A percentile compares a stretch with the other conserved stretches of the same genome.
Evolutionary conservation across 1,140 invertebrate genomes (phyloP).

Genomic region (Zaprionus gabonicus): DNA sequence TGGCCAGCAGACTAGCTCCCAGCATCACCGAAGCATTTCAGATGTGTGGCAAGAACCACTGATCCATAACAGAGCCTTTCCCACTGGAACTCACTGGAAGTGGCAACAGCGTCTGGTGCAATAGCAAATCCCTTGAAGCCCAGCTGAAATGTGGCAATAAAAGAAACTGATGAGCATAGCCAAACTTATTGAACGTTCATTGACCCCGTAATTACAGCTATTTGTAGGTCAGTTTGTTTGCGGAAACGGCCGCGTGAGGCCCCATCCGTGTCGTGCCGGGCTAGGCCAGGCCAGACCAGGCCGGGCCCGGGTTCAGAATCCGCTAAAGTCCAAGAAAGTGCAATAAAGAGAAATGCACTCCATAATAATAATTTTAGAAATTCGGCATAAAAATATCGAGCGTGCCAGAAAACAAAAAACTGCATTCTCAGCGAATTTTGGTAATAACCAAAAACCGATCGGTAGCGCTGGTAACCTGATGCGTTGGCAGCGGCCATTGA

Average conservation of each 20-base stretch:
- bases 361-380: constrained; percentile 67
- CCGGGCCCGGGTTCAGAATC: constrained; percentile 34
- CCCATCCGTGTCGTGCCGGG: neutral
- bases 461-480: constrained; percentile 66
- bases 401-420: constrained; percentile 61
- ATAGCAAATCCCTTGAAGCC: constrained; percentile 6
- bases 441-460: constrained; percentile 51
- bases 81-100: neutral
- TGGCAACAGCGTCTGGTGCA: neutral
- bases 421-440: constrained; percentile 67
- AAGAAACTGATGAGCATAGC: neutral
- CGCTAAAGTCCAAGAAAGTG: constrained; percentile 52
- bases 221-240: constrained; percentile 8
- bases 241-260: neutral
- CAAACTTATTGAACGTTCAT: neutral
- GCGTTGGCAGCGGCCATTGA: constrained; percentile 78
- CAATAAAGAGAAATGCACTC: constrained; percentile 42
- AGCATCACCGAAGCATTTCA: constrained; percentile 11
- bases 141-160: constrained; percentile 1
- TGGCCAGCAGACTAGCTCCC: constrained; percentile 7
- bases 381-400: constrained; percentile 79
- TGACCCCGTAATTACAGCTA: neutral
- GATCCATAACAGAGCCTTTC: neutral
- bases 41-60: constrained; percentile 11
- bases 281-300: constrained; percentile 21